These are phyloP conservation scores for Listronotus oregonensis DNA, from an alignment of 1,140 invertebrate genomes.

Conservation along the genomic window DNA sequence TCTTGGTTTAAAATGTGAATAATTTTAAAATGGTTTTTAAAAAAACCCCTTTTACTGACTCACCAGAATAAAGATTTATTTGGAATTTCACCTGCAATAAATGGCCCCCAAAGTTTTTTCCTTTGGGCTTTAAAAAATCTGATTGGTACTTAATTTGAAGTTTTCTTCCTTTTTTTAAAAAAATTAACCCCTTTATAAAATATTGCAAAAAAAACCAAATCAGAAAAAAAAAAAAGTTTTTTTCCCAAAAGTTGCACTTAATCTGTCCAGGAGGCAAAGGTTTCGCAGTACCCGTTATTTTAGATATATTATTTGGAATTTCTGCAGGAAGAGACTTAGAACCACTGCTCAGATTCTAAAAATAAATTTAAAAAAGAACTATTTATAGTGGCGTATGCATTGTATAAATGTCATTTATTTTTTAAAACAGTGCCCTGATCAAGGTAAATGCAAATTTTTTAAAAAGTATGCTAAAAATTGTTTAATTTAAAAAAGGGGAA, in stretches of 20 bases:
- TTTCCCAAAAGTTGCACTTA: conserved; percentile 94
- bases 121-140: too few species aligned
- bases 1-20: too few species aligned
- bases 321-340: conserved; percentile 61
- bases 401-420: background rate
- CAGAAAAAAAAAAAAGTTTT: too few species aligned
- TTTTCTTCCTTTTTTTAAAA: conserved; percentile 61
- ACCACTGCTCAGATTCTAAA: conserved; percentile 56
- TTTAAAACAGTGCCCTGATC: background rate
- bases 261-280: conserved; percentile 84
- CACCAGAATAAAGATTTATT: background rate
- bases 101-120: too few species aligned
- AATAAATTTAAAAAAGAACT: conserved; percentile 7
- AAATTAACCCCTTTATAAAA: too few species aligned
- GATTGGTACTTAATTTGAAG: conserved; percentile 61
- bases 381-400: background rate
- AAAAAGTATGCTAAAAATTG: too few species aligned
- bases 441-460: too few species aligned
- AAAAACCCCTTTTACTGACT: too few species aligned
- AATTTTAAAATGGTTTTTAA: too few species aligned
- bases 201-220: too few species aligned
- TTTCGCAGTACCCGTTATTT: conserved; percentile 63
- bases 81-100: conserved; percentile 73
- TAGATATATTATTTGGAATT: conserved; percentile 71
- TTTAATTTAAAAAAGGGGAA: too few species aligned